Base-by-base conservation (phyloP, 2,113 vertebrate genomes). In the Malaclemys terrapin region DNA sequence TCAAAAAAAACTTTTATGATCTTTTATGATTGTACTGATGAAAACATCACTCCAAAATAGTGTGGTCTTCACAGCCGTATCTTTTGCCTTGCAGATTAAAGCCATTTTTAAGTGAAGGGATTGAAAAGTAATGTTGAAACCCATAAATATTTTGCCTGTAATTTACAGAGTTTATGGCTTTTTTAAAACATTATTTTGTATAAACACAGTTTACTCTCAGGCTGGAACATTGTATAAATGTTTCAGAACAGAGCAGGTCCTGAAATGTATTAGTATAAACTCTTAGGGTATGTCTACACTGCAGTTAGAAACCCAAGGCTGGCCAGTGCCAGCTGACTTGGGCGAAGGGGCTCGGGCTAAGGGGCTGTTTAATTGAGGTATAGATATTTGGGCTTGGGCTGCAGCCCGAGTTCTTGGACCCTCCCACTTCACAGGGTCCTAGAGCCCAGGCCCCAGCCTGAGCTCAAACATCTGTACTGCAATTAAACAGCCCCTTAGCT, bases 231-330 rank as follows among this genome's bases (percentile, higher is more conserved):
- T 25, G 2, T 27, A 47, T 45, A 47, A 47, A 78, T 81, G 85
- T 85, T 91, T 85, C 85, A 92, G 31, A 69, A 85, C 89, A 95
- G 91, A 89, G 31, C 20, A 12, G 42, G 50, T 92, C 25, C 86
- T 56, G 65, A 62, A 82, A 84, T 19, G 11, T 47, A 47, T 47
- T 27, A 13, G 12, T 93, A 93, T 65, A 89, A 59, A 45, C 82
- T 31, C 92, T 82, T 81, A 89, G 53, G 3, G 3, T 72, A 10
- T 38, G 65, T 72, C n/a, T 38, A 72, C 65, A 72, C 65, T 72
- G 65, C n/a, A 72, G 35, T 72, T 72, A n/a, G n/a, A 72, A 35
- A n/a, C n/a, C 8, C 8, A 5, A 5, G 20, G 65, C 65, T 38
- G 35, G 17, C n/a, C 19, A 10, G 65, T 38, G 65, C n/a, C n/a